A percentile compares a stretch with the other conserved stretches of the same genome.
Evolutionary conservation across 2,888 invertebrate genomes (phyloP).

Genomic region (Cosmia pyralina): DNA sequence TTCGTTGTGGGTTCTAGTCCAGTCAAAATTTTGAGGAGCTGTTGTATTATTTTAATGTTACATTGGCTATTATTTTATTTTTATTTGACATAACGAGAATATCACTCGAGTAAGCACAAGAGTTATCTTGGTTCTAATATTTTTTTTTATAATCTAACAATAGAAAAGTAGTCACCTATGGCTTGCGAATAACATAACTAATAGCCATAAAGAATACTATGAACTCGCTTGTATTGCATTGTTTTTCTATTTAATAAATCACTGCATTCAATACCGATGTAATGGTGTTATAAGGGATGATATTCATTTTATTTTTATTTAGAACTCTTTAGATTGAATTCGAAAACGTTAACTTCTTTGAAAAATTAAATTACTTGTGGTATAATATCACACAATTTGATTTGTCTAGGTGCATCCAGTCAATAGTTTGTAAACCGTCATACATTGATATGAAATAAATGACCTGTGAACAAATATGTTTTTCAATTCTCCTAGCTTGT

Average conservation of each 20-base stretch:
- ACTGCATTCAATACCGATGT: slow-evolving; percentile 63
- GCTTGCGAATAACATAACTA: slow-evolving; percentile 90
- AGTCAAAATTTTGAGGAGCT: slow-evolving; percentile 83
- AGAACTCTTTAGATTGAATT: slow-evolving; percentile 47
- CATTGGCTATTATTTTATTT: slow-evolving; percentile 78
- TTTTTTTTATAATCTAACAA: slow-evolving; percentile 88
- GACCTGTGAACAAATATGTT: slow-evolving; percentile 81
- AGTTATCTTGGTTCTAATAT: slow-evolving; percentile 84
- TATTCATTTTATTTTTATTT: slow-evolving; percentile 58
- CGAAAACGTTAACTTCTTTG: slow-evolving; percentile 32
- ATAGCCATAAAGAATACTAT: slow-evolving; percentile 87
- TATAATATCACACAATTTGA: slow-evolving; percentile 66
- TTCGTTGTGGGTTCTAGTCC: slow-evolving; percentile 89
- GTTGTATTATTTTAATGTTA: slow-evolving; percentile 78
- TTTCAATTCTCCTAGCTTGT: slow-evolving; percentile 50
- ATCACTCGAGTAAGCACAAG: slow-evolving; percentile 77
- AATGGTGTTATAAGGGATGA: slow-evolving; percentile 62
- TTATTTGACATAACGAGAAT: slow-evolving; percentile 75
- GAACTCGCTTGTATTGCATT: slow-evolving; percentile 88
- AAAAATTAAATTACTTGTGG: slow-evolving; percentile 49
- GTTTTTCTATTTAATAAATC: slow-evolving; percentile 81
- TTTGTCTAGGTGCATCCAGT: slow-evolving; percentile 73
- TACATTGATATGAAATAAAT: slow-evolving; percentile 85
- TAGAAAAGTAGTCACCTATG: slow-evolving; percentile 86
- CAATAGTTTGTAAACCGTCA: slow-evolving; percentile 82